phyloP scores from a whole-genome alignment of 2,888 invertebrate genomes.

The Dusona sp. region DNA sequence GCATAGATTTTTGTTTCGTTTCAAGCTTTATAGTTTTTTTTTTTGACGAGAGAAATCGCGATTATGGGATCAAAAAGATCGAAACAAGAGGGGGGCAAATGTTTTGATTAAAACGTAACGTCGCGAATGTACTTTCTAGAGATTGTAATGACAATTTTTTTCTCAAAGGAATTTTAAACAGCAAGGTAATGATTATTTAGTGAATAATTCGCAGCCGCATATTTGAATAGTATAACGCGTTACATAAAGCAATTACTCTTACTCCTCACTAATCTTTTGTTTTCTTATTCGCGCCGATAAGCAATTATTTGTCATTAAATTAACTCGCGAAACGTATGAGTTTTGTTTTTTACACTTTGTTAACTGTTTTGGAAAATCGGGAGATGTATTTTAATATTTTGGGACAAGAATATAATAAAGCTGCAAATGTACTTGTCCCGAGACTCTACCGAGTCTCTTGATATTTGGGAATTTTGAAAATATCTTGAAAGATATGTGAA shows the following conservation, averaged over 20 bases:
- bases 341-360: not conserved
- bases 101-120: not conserved
- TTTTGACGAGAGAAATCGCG: not conserved
- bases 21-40: not conserved
- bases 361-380: not conserved
- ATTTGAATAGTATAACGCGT: not conserved
- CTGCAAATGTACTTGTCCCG: no score
- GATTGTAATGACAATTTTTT: not conserved
- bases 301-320: not conserved
- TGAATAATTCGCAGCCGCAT: not conserved
- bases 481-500: no score
- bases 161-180: not conserved
- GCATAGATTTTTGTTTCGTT: not conserved
- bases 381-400: not conserved
- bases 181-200: not conserved
- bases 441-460: no score
- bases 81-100: not conserved
- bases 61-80: not conserved
- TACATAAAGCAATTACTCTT: constrained; percentile 10
- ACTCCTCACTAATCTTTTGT: not conserved
- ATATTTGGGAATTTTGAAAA: no score
- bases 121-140: not conserved
- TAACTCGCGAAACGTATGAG: not conserved
- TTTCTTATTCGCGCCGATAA: not conserved
- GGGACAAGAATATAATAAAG: no score